These are phyloP conservation scores for Trypoxylus dichotomus DNA, from an alignment of 1,140 invertebrate species.

Conservation along the genomic window DNA sequence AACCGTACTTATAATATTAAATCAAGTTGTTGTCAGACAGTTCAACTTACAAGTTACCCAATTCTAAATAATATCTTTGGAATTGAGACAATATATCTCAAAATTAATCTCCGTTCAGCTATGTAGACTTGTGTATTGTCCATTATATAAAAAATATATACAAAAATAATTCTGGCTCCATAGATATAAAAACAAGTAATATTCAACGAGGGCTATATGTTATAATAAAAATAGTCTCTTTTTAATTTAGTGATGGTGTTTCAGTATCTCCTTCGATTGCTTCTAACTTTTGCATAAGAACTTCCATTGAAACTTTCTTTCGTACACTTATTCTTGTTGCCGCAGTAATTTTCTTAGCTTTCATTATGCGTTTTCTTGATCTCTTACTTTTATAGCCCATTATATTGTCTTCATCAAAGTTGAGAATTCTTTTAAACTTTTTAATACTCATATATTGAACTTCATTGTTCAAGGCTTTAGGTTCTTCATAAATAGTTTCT, in stretches of 20 bases:
- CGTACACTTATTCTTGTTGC: background rate
- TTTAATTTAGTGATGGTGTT: background rate
- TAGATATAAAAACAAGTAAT: background rate
- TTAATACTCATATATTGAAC: conserved; percentile 28
- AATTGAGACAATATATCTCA: no score
- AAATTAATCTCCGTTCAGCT: no score
- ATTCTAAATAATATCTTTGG: no score
- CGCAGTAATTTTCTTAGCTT: conserved; percentile 27
- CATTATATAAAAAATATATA: background rate
- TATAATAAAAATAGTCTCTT: background rate
- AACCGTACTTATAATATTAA: no score
- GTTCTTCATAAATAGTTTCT: conserved; percentile 32
- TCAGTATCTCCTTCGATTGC: conserved; percentile 6
- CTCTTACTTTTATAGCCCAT: background rate
- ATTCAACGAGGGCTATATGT: background rate
- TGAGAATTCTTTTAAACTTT: conserved; percentile 27
- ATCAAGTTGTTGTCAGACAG: no score
- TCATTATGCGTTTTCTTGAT: conserved; percentile 26
- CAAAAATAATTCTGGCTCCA: background rate
- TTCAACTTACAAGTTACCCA: no score
- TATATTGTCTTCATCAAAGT: conserved; percentile 11
- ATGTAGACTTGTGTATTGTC: background rate
- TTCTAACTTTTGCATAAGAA: background rate
- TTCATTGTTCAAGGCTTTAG: conserved; percentile 7
- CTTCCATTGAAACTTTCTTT: conserved; percentile 28